Conservation (phyloP, 1,140 invertebrate genomes). For the Hestina assimilis region DNA sequence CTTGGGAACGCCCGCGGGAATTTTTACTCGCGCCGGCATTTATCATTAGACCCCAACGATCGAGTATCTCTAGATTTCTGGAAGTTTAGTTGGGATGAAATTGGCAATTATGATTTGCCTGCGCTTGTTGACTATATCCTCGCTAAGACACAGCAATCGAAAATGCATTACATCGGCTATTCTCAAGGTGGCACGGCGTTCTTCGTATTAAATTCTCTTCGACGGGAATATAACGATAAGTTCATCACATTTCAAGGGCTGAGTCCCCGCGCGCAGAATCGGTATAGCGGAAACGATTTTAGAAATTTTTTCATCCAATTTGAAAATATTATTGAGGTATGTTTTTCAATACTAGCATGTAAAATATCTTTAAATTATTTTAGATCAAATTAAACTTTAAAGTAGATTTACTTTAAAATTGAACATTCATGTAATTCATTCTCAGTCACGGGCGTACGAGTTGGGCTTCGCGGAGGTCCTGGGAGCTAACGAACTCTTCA, state of each 20-base stretch:
- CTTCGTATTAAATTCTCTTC: conserved; percentile 77
- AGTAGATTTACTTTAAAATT: no score
- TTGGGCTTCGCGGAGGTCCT: no score
- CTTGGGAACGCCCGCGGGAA: conserved; percentile 86
- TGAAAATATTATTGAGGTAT: conserved; percentile 11
- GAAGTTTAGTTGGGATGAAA: conserved; percentile 82
- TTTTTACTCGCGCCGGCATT: conserved; percentile 81
- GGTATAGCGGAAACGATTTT: conserved; percentile 1
- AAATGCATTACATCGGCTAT: conserved; percentile 79
- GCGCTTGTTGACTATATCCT: conserved; percentile 82
- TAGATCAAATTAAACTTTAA: no score
- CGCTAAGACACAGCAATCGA: conserved; percentile 66
- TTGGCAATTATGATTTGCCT: conserved; percentile 82
- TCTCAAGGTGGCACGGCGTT: conserved; percentile 79
- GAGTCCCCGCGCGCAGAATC: conserved; percentile 7
- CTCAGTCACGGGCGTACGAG: no score
- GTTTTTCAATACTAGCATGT: no score
- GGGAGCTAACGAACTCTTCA: background rate
- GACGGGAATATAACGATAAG: conserved; percentile 79
- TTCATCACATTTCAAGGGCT: conserved; percentile 50
- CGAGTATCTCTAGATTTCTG: conserved; percentile 74
- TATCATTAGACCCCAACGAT: conserved; percentile 68
- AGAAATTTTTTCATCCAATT: background rate
- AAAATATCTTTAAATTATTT: background rate
- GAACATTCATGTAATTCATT: no score